phyloP scores from a whole-genome alignment of 2,797 vertebrate species.

The Crypturellus tataupa region DNA sequence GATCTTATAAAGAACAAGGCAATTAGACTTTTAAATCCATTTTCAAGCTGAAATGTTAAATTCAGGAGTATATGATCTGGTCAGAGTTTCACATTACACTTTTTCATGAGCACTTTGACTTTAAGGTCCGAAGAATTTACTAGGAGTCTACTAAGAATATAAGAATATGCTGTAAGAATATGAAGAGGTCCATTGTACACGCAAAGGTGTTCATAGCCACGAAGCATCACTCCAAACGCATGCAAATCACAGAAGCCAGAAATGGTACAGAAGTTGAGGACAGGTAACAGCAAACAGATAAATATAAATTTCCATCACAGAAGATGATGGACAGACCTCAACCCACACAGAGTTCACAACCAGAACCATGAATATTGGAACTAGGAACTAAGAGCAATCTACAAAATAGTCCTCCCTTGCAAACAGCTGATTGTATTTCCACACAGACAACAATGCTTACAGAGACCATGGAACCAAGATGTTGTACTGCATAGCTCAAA shows the following conservation, averaged over 20 bases:
- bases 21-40: background rate
- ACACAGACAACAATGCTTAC: background rate
- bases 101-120: background rate
- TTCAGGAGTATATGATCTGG: background rate
- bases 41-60: background rate
- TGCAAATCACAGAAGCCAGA: background rate
- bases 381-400: background rate
- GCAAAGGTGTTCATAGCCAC: background rate
- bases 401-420: background rate
- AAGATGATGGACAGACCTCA: background rate
- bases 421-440: background rate
- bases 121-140: background rate
- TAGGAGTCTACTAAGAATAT: too few species aligned
- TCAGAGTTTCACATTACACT: background rate
- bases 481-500: background rate
- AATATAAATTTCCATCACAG: background rate
- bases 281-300: background rate
- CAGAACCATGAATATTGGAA: background rate
- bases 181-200: background rate
- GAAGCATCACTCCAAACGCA: background rate
- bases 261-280: background rate
- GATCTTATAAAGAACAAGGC: background rate
- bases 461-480: background rate
- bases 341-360: background rate
- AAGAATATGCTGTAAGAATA: background rate